A percentile compares a stretch with the other conserved stretches of the same genome.
Conservation (phyloP, 2,888 invertebrate genomes). For the Hedychridium roseum region DNA sequence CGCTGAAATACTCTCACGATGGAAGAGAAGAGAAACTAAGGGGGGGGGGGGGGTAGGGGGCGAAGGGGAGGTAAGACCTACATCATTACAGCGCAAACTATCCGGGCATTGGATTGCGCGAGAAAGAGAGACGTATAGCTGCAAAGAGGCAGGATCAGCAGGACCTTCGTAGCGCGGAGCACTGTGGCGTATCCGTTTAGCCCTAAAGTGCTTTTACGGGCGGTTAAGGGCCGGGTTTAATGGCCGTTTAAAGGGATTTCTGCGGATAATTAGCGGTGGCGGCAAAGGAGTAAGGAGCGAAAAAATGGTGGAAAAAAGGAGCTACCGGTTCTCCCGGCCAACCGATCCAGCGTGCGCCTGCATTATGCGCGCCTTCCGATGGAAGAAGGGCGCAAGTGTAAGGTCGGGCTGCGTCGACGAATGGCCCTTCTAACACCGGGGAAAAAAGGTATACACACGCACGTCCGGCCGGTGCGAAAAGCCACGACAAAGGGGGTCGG, state of each 20-base stretch:
- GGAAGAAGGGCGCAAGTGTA: slow-evolving; percentile 1
- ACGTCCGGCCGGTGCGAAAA: slow-evolving; percentile 40
- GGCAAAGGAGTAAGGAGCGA: no score
- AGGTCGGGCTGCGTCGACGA: slow-evolving; percentile 17
- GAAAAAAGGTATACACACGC: no score
- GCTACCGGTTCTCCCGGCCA: no score
- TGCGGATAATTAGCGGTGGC: slow-evolving; percentile 52
- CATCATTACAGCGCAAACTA: slow-evolving; percentile 1
- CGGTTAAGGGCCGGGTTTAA: slow-evolving; percentile 52
- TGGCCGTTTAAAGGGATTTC: slow-evolving; percentile 61
- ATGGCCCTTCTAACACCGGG: no score
- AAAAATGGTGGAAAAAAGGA: no score
- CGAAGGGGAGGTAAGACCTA: slow-evolving; percentile 7
- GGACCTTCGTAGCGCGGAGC: no score
- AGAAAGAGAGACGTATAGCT: no score
- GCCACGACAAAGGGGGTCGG: slow-evolving; percentile 49
- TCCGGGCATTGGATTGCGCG: no score
- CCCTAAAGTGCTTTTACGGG: slow-evolving; percentile 42
- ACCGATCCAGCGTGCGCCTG: no score
- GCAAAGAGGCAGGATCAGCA: no score
- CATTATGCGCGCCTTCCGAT: no score
- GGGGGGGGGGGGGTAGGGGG: slow-evolving; percentile 9
- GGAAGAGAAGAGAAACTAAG: background rate
- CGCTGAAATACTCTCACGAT: no score
- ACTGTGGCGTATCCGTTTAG: slow-evolving; percentile 41